Percentiles rank a stretch among this genome's conserved stretches.
These are phyloP conservation scores for Bellardia pandia DNA, from an alignment of 2,888 invertebrate genomes.

Conservation along the genomic window DNA sequence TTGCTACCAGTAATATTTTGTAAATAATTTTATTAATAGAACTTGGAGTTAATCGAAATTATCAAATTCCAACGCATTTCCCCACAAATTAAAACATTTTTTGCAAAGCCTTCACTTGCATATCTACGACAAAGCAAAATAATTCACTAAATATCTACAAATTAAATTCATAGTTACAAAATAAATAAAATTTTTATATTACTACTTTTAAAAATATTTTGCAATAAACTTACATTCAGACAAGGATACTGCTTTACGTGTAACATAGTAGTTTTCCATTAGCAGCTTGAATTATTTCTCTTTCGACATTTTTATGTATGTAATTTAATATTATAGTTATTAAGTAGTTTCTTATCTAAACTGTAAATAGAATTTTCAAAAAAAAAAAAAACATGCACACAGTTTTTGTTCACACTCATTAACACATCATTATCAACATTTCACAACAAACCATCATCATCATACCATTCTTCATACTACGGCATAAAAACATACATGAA, in stretches of 20 bases:
- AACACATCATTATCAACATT: constrained; percentile 40
- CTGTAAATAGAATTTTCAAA: constrained; percentile 67
- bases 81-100: too few relatives aligned
- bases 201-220: constrained; percentile 17
- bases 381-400: constrained; percentile 65
- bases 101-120: too few relatives aligned
- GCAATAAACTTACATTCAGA: constrained; percentile 67
- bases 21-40: too few relatives aligned
- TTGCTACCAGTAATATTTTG: too few relatives aligned
- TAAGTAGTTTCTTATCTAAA: constrained; percentile 61
- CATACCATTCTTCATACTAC: constrained; percentile 44
- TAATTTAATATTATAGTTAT: constrained; percentile 22
- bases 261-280: constrained; percentile 28
- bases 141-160: background rate
- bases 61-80: too few relatives aligned
- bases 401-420: constrained; percentile 34
- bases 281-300: constrained; percentile 66
- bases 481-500: constrained; percentile 58
- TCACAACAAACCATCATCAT: constrained; percentile 53
- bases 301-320: constrained; percentile 66
- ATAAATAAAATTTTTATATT: constrained; percentile 48
- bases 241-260: constrained; percentile 54
- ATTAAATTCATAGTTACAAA: constrained; percentile 42
- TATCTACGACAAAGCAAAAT: too few relatives aligned
- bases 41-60: too few relatives aligned